These are phyloP conservation scores for Diabrotica balteata DNA, from an alignment of 2,888 invertebrate genomes.

Conservation along the genomic window DNA sequence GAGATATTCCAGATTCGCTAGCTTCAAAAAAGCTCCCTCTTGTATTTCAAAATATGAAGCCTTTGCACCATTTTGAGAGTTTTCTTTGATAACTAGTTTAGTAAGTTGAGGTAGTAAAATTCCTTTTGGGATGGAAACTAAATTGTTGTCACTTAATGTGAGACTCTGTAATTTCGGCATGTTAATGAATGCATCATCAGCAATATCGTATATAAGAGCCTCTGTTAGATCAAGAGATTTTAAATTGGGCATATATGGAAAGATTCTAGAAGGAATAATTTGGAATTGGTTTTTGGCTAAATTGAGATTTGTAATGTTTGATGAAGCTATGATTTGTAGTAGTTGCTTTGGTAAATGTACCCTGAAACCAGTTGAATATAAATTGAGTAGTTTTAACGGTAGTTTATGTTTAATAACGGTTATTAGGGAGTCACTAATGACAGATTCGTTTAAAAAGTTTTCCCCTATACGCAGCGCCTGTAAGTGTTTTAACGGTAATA, in stretches of 20 bases:
- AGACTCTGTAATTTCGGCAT: conserved; percentile 65
- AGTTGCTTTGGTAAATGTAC: conserved; percentile 62
- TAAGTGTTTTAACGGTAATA: conserved; percentile 61
- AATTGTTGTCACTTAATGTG: conserved; percentile 63
- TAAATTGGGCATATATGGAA: conserved; percentile 66
- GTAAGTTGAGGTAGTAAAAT: conserved; percentile 61
- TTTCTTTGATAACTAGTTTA: conserved; percentile 64
- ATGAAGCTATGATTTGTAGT: conserved; percentile 62
- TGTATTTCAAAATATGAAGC: conserved; percentile 64
- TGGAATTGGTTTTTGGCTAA: conserved; percentile 67
- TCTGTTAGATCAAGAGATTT: conserved; percentile 65
- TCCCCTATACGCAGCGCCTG: conserved; percentile 63
- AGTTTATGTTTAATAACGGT: conserved; percentile 57
- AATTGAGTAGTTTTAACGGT: conserved; percentile 61
- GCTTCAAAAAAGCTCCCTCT: conserved; percentile 62
- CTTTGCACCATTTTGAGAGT: conserved; percentile 57
- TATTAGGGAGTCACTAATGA: conserved; percentile 60
- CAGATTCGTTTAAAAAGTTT: conserved; percentile 62
- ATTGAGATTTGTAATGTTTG: conserved; percentile 62
- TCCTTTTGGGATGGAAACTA: conserved; percentile 64
- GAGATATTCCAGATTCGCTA: conserved; percentile 61
- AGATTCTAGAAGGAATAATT: conserved; percentile 61
- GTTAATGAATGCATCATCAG: conserved; percentile 61
- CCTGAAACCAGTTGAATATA: conserved; percentile 65
- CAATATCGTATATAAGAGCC: conserved; percentile 62